Evolutionary conservation across 2,113 vertebrate genomes (phyloP).

Genomic region (Cardinalis cardinalis): DNA sequence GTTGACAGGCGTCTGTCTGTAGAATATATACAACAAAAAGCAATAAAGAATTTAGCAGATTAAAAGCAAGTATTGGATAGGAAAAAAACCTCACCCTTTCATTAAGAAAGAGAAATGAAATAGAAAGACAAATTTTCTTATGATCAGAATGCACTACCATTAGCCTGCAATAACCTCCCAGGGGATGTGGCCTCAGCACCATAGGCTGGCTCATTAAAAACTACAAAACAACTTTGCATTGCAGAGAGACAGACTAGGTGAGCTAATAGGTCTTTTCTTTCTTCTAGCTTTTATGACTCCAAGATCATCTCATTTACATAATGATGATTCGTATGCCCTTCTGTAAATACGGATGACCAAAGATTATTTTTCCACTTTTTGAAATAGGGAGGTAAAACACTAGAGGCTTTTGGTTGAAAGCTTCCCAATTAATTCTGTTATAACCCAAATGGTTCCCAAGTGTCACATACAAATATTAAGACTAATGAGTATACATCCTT

Average conservation of each 20-base stretch:
- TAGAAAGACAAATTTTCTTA: constrained; percentile 3
- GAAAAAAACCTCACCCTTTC: background rate
- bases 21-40: background rate
- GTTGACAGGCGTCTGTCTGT: background rate
- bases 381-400: constrained; percentile 14
- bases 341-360: constrained; percentile 37
- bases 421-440: constrained; percentile 45
- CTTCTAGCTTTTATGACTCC: constrained; percentile 20
- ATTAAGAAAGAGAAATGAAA: constrained; percentile 20
- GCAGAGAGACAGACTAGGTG: constrained; percentile 37
- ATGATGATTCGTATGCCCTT: constrained; percentile 8
- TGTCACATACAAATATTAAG: constrained; percentile 14
- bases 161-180: constrained; percentile 24
- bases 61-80: background rate
- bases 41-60: background rate
- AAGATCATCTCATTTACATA: constrained; percentile 54
- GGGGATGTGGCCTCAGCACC: constrained; percentile 25
- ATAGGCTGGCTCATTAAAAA: constrained; percentile 53
- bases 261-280: constrained; percentile 47
- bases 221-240: constrained; percentile 33
- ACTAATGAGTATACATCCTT: background rate
- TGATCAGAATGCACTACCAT: constrained; percentile 26
- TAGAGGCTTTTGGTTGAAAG: constrained; percentile 31
- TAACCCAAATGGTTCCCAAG: constrained; percentile 24
- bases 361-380: constrained; percentile 51